Evolutionary conservation across 2,888 invertebrate genomes (phyloP).

Genomic region (Sesia bembeciformis): DNA sequence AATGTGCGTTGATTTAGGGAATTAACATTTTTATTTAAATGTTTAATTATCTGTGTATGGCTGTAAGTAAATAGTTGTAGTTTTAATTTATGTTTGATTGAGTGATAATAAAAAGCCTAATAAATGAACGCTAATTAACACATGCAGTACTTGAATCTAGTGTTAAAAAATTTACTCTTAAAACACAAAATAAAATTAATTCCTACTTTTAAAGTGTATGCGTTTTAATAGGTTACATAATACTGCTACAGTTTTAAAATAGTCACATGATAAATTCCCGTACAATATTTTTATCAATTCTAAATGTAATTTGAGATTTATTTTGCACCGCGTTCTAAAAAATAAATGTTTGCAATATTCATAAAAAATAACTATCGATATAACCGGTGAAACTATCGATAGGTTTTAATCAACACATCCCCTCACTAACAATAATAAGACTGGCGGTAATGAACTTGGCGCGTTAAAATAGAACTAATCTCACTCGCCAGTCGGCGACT

Average conservation of each 20-base stretch:
- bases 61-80: too few relatives aligned
- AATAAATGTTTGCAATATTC: too few relatives aligned
- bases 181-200: neutral
- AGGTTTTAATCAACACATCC: neutral
- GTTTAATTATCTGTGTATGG: neutral
- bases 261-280: too few relatives aligned
- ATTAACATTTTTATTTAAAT: neutral
- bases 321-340: too few relatives aligned
- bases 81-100: too few relatives aligned
- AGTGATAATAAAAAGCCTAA: neutral
- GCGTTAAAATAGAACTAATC: conserved; percentile 18
- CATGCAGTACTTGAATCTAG: neutral
- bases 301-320: too few relatives aligned
- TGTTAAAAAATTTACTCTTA: neutral
- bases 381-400: too few relatives aligned
- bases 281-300: too few relatives aligned
- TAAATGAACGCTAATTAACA: neutral
- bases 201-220: neutral
- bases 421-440: conserved; percentile 15
- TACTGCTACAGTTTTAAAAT: too few relatives aligned
- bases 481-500: neutral
- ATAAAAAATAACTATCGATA: too few relatives aligned
- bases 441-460: conserved; percentile 27
- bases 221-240: too few relatives aligned
- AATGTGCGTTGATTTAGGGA: neutral